Evolutionary conservation across 2,113 vertebrate genomes (phyloP), one percentile per base, ranked within the genome.

Genomic region (Nothobranchius kuhntae): DNA sequence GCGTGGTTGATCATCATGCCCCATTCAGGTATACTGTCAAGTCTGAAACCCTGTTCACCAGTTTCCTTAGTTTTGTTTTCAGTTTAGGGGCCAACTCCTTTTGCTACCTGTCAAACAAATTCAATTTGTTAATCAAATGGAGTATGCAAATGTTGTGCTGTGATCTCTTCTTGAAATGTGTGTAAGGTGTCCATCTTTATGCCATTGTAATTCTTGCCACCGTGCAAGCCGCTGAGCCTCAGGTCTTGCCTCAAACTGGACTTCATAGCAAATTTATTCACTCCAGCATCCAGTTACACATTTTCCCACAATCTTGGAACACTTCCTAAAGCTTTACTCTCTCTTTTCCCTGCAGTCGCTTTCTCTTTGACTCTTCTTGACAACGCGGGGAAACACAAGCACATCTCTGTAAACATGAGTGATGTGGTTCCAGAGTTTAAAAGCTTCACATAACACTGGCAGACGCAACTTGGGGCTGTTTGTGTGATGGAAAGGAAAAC

Each of bases 351-450:
- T 68, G 55, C 86, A 70, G 77, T 85, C 88, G 83, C 73, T 83
- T 66, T 86, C 75, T 75, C 68, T 89, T 86, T 87, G 84, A 86
- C 78, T 80, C 78, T 44, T 66, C 78, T 88, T 86, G 80, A 87
- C 83, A 83, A 81, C 81, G 61, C 63, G 80, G 83, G 72, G 73
- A 84, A 86, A 83, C 70, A 58, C 85, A 82, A 81, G 76, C 71
- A 47, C 73, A 79, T 86, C 85, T 86, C 44, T 6, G 81, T 83
- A 89, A 88, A 86, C 78, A 85, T 56, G 81, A 87, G 80, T 86
- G 86, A 86, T 77, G 86, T 85, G 73, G 76, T 89, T 89, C 86
- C 89, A 91, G 82, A 87, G 82, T 90, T 83, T 89, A 89, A 89
- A 86, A 89, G 85, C 85, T 83, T 85, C 84, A 80, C 65, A 77